Evolutionary conservation across 2,797 vertebrate genomes (phyloP), one percentile per base, ranked within the genome.

Genomic region (Dicrostonyx torquatus): DNA sequence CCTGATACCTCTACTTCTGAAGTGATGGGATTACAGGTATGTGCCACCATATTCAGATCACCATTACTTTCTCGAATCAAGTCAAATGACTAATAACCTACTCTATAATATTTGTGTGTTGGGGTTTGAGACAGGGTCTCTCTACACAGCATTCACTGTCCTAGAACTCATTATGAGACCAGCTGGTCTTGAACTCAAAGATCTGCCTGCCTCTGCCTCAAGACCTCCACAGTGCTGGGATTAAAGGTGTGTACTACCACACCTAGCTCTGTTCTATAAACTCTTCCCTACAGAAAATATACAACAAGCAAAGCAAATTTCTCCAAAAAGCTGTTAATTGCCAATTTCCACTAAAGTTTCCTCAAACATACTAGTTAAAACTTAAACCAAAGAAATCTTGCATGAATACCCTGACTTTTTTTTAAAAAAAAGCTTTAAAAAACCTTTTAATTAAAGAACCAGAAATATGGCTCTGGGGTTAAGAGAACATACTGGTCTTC

Each of bases 301-400:
- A 96, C 55, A 93, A 93, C 53, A 60, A 89, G 50, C 62, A 90
- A 90, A 88, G 40, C 24, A 70, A 86, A 60, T 76, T 96, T 94
- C 77, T 91, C 40, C 72, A 93, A 93, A 95, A 94, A 92, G 70
- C 37, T 9, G 0, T 62, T 43, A 84, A 91, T 1, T 78, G 31
- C 68, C 88, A 87, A 80, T 80, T 2, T 88, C 68, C 40, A 26
- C 45, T 2, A 55, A 80, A 93, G 58, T 89, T 66, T 94, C 50
- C 53, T 94, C 85, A 73, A 73, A 87, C 20, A 94, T 82, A 73
- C 66, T 58, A 84, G 64, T 90, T 92, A 55, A 55, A 93, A 12
- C 40, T 80, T 66, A 66, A 86, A 26, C 24, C 45, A 82, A 92
- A 94, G 77, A 94, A 85, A 85, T 83, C 40, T 26, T 87, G 84